Evolutionary conservation across 2,797 vertebrate species (phyloP), one percentile per base, ranked within the genome.

Genomic region (Gadopsis marmoratus): DNA sequence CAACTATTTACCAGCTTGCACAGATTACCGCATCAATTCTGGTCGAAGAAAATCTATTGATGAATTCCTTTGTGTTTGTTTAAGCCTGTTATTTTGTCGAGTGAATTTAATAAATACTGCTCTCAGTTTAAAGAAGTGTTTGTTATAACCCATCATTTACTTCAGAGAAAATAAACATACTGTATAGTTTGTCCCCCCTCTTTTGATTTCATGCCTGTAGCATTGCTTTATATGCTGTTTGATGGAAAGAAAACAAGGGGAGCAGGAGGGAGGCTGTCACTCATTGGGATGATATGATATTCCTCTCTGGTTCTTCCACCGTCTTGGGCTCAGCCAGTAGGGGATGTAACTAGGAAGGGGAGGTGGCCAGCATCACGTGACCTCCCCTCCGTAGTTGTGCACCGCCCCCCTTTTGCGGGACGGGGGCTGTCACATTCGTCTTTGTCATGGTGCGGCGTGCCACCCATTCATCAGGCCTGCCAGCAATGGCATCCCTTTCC

Each of bases 381-480:
- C 92, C 91, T 82, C 84, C 90, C 91, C 80, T 82, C 74, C 81
- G 90, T 88, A 71, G 82, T 77, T 83, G 86, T 90, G 89, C 82
- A 69, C 88, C 87, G 75, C 89, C 92, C 88, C 91, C 91, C 88
- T 95, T 94, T 82, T 74, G 91, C 86, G 88, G 92, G 93, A 94
- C 68, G 72, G 82, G 86, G 90, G 85, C 89, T 79, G 92, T 96
- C 96, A 95, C 96, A 96, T 97, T 95, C 92, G 93, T 97, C 96
- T 96, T 94, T 96, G 96, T 96, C 96, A 96, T 45, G 76, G 90
- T 67, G 78, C 68, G 68, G 92, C 86, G 83, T 86, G 92, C 90
- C 94, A 93, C 90, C 93, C 92, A 96, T 96, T 95, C 95, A 96
- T 97, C 97, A 97, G 88, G 80, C 91, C 94, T 95, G 94, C 94